Evolutionary conservation across 2,113 vertebrate species (phyloP), one percentile per base, ranked within the genome.

Genomic region (Sula dactylatra): DNA sequence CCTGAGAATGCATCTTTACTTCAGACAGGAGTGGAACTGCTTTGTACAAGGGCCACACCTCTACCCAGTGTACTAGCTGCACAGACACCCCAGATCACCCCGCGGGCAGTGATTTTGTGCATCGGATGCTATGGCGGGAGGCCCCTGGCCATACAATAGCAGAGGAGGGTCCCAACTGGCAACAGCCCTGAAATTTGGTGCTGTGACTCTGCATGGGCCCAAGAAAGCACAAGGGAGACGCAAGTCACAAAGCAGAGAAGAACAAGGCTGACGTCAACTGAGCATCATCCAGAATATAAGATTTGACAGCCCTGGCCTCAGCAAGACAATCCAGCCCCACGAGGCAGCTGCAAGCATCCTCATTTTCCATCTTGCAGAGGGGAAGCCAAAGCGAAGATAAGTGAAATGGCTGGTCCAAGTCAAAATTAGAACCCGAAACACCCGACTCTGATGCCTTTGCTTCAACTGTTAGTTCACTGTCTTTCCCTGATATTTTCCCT

Each of bases 371-470:
- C 86, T 49, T 26, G 44, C 64, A 66, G 64, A 70, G 9, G 2
- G 50, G 71, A 91, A 91, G 77, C 61, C 73, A 84, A 78, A 93
- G 70, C 13, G 6, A 80, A 54, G 74, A 21, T 34, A 94, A 91
- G 52, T 38, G 74, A 93, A 82, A 94, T 25, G 52, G 49, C 49
- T 71, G 52, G 26, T 84, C 90, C 54, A 14, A 80, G 49, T 29
- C 87, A 90, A 91, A 96, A 96, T 96, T 91, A 96, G 93, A 91
- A 74, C n/a, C 82, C 24, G 38, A 66, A 86, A 67, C 88, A 93
- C 93, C 92, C 45, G 92, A 93, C 66, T 92, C 72, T 11, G 9
- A 86, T 38, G 50, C 93, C 88, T 96, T 95, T 86, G 80, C 88
- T 93, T 93, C 93, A 74, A 78, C 89, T 84, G 80, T 29, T 74